Conservation (phyloP, 2,888 invertebrate species). For the Pelosia muscerda region DNA sequence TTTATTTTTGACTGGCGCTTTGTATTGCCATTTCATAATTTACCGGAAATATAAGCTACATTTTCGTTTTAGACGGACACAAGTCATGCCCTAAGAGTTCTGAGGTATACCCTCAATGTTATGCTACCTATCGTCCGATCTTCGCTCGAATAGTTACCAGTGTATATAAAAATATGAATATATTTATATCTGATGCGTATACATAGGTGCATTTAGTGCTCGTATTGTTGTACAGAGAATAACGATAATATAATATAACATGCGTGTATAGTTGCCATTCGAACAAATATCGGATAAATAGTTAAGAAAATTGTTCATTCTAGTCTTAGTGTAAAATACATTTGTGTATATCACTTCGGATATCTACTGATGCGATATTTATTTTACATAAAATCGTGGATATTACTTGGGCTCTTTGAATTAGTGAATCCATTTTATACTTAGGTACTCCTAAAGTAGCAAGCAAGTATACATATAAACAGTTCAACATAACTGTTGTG, state of each 20-base stretch:
- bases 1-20: no score
- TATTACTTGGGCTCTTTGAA: background rate
- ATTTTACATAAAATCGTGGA: no score
- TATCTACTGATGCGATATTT: background rate
- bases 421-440: background rate
- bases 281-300: conserved; percentile 23
- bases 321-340: background rate
- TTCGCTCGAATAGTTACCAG: conserved; percentile 29
- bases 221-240: conserved; percentile 27
- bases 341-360: background rate
- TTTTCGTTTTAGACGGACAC: no score
- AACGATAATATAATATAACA: conserved; percentile 33
- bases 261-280: conserved; percentile 31
- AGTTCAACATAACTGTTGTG: no score
- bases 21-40: no score
- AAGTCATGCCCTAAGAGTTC: background rate
- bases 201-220: conserved; percentile 44
- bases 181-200: conserved; percentile 44
- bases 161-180: conserved; percentile 48
- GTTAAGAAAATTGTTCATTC: background rate
- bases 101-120: background rate
- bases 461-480: background rate
- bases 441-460: background rate
- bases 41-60: no score
- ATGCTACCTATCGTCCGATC: conserved; percentile 18